A percentile compares a stretch with the other conserved stretches of the same genome.
phyloP scores from a whole-genome alignment of 1,140 invertebrate genomes.

The Hormaphis cornu region DNA sequence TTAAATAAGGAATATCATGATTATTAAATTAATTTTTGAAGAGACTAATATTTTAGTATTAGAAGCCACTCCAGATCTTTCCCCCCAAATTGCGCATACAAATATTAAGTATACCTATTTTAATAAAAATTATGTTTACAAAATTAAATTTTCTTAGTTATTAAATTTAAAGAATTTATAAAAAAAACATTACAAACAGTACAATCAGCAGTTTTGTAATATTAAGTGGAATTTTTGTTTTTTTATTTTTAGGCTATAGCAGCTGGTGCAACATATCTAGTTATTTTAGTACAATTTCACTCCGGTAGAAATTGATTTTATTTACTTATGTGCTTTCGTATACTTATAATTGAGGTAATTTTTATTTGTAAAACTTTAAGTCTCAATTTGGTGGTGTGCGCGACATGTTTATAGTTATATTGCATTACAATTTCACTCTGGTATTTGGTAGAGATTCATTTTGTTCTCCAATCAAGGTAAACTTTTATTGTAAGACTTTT shows the following conservation, averaged over 20 bases:
- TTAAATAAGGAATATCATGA: too few species aligned
- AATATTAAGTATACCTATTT: too few species aligned
- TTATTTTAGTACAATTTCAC: slow-evolving; percentile 35
- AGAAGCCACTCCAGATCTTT: too few species aligned
- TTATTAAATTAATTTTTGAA: too few species aligned
- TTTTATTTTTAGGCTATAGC: slow-evolving; percentile 34
- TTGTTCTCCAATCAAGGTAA: not conserved
- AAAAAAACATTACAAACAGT: too few species aligned
- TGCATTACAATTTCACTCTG: not conserved
- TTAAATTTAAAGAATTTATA: too few species aligned
- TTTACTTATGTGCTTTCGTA: not conserved
- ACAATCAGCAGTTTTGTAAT: not conserved
- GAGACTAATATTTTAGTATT: too few species aligned
- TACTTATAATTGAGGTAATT: not conserved
- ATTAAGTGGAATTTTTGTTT: not conserved
- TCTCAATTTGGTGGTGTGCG: not conserved
- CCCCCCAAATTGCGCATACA: too few species aligned
- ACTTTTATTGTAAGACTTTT: not conserved
- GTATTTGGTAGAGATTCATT: not conserved
- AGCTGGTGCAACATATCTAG: slow-evolving; percentile 34
- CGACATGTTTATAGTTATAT: not conserved
- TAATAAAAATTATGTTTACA: too few species aligned
- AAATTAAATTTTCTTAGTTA: too few species aligned
- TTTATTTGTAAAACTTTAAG: not conserved
- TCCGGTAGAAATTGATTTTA: slow-evolving; percentile 23